phyloP scores from a whole-genome alignment of 2,113 vertebrate species.

The Solea solea region DNA sequence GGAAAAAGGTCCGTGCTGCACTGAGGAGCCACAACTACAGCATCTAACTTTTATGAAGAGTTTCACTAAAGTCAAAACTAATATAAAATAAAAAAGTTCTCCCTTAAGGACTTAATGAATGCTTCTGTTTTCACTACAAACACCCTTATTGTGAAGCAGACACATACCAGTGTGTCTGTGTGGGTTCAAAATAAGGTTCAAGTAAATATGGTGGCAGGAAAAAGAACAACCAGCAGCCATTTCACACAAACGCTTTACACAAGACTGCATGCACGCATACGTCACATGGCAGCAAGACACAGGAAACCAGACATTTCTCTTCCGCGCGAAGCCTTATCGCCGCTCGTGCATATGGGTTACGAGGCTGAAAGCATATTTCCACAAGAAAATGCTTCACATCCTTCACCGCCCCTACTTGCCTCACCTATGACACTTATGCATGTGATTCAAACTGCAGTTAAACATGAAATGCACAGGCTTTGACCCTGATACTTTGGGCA shows the following conservation, averaged over 20 bases:
- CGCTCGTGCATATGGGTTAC: constrained; percentile 10
- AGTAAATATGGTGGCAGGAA: constrained; percentile 8
- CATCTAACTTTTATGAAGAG: not conserved
- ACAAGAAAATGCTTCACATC: constrained; percentile 26
- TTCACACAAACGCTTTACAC: constrained; percentile 25
- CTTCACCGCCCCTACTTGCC: constrained; percentile 18
- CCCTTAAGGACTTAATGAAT: not conserved
- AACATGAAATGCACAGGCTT: no score
- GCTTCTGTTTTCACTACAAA: constrained; percentile 22
- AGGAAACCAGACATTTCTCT: constrained; percentile 40
- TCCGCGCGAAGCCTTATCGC: constrained; percentile 24
- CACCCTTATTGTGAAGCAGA: constrained; percentile 15
- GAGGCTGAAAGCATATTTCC: constrained; percentile 54
- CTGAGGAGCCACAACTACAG: constrained; percentile 19
- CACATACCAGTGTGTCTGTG: constrained; percentile 4
- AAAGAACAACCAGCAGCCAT: constrained; percentile 21
- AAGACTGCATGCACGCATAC: constrained; percentile 1
- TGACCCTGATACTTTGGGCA: not conserved
- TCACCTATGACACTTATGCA: constrained; percentile 40
- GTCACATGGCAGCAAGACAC: constrained; percentile 39
- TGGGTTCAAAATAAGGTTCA: constrained; percentile 25
- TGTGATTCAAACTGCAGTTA: not conserved
- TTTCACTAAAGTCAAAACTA: constrained; percentile 16
- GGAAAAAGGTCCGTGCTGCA: constrained; percentile 3
- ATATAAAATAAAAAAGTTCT: not conserved